Evolutionary conservation across 2,888 invertebrate species (phyloP).

Genomic region (Tridacna crocea): DNA sequence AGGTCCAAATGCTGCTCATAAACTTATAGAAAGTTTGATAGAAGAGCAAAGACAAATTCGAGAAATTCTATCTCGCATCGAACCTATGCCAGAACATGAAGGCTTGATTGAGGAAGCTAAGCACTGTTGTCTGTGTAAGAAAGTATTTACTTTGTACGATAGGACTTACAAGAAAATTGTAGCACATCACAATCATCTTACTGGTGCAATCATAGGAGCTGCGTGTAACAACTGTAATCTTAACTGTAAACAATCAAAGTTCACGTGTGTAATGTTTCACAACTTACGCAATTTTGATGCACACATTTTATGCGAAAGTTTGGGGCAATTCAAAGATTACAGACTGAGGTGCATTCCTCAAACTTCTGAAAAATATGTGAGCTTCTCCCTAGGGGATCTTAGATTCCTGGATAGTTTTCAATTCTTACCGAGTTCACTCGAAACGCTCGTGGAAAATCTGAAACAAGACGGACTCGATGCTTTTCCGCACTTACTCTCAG

Average conservation of each 20-base stretch:
- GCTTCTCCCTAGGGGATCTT: slow-evolving; percentile 46
- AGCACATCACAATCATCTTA: slow-evolving; percentile 46
- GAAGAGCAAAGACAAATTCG: slow-evolving; percentile 42
- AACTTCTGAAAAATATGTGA: slow-evolving; percentile 45
- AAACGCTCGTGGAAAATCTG: slow-evolving; percentile 41
- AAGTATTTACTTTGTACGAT: slow-evolving; percentile 36
- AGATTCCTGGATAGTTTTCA: slow-evolving; percentile 52
- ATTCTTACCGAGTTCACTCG: slow-evolving; percentile 41
- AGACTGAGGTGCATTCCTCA: slow-evolving; percentile 36
- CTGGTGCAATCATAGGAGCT: slow-evolving; percentile 36
- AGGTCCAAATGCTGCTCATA: slow-evolving; percentile 34
- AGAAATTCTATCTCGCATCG: slow-evolving; percentile 34
- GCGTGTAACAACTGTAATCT: slow-evolving; percentile 41
- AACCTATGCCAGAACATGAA: slow-evolving; percentile 41
- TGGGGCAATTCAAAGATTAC: slow-evolving; percentile 37
- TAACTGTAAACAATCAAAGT: slow-evolving; percentile 31
- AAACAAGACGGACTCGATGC: slow-evolving; percentile 42
- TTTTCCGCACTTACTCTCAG: slow-evolving; percentile 38
- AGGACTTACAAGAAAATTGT: slow-evolving; percentile 23
- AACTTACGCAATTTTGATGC: slow-evolving; percentile 41
- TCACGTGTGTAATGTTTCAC: slow-evolving; percentile 42
- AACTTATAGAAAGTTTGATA: slow-evolving; percentile 42
- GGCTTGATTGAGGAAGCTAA: slow-evolving; percentile 11
- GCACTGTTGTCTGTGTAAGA: slow-evolving; percentile 39
- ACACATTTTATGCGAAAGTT: slow-evolving; percentile 27